Evolutionary conservation across 2,888 invertebrate species (phyloP), one percentile per base, ranked within the genome.

Genomic region (Xiphydria camelus): DNA sequence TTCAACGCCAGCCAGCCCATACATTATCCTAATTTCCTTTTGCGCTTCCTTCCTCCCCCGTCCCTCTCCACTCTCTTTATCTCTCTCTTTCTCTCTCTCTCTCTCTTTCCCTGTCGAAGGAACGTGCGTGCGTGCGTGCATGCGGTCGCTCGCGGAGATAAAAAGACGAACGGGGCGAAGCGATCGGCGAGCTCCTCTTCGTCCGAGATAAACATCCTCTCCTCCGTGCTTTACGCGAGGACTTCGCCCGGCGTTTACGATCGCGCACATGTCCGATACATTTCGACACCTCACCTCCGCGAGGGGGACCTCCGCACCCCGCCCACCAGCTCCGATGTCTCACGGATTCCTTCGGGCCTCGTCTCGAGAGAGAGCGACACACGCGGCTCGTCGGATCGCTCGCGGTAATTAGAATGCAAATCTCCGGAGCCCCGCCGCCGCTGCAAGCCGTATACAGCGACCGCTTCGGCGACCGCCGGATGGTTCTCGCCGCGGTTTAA

Each of bases 321-420:
- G n/a, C n/a, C n/a, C n/a, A n/a, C n/a, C n/a, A n/a, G n/a, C n/a
- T n/a, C n/a, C n/a, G n/a, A n/a, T n/a, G n/a, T n/a, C n/a, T n/a
- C n/a, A n/a, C n/a, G n/a, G n/a, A n/a, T n/a, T n/a, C n/a, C n/a
- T n/a, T n/a, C n/a, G n/a, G n/a, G n/a, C n/a, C n/a, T n/a, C n/a
- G n/a, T n/a, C n/a, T n/a, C n/a, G n/a, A n/a, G n/a, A n/a, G n/a
- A n/a, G n/a, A n/a, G n/a, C 10, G 22, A 17, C 38, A 29, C 5
- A 9, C 45, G 41, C 39, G 12, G 45, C 52, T 51, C 38, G 47
- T 47, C 46, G 41, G 46, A 55, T 53, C 47, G 49, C 9, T n/a
- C n/a, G 43, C 49, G 41, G 61, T 56, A 61, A 65, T 65, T 65
- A 58, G 55, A 60, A 65, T 62, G 62, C 63, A 62, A 62, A 61